Base-by-base conservation (phyloP, 2,888 invertebrate genomes). In the Eupithecia subfuscata region DNA sequence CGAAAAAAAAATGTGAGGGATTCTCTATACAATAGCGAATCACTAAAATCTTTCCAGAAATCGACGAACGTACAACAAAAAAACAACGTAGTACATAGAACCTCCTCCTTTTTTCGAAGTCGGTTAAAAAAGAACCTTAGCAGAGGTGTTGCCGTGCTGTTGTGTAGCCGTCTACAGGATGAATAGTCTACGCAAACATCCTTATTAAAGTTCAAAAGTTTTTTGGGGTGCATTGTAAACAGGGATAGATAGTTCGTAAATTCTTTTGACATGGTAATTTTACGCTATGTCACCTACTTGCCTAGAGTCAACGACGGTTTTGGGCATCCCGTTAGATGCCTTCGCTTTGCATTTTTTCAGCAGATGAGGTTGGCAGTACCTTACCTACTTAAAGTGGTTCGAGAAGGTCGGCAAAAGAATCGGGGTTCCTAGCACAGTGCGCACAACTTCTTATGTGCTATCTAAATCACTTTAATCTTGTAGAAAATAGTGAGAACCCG, bases 201-300 rank as follows among this genome's bases (percentile, higher is more conserved):
- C 65, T 43, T 43, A 43, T 43, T 65, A 34, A 37, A 65, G 37
- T 7, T 9, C 22, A 67, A 9, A 22, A 12, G 43, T 22, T 68
- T 68, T 68, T 68, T 68, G 40, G 68, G 67, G 25, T 43, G 68
- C 40, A 67, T n/a, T 67, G 65, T 68, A 68, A 68, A 68, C 68
- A 68, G 14, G 68, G 68, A 22, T 67, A 34, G 11, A 8, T 22
- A 43, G 22, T 68, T 68, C 22, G n/a, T n/a, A 43, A 43, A 68
- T 43, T 43, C 68, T 68, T 68, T 68, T 68, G 68, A 68, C 25
- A 68, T 68, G 68, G n/a, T 40, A 43, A 68, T 68, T 25, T 45
- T 4, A 67, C 67, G n/a, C 40, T 25, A 25, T 25, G 22, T 0
- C 34, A 18, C 34, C 25, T 6, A 22, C 22, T 40, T 67, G 43